Conservation (phyloP, 2,797 vertebrate species). For the Bovichtus diacanthus region DNA sequence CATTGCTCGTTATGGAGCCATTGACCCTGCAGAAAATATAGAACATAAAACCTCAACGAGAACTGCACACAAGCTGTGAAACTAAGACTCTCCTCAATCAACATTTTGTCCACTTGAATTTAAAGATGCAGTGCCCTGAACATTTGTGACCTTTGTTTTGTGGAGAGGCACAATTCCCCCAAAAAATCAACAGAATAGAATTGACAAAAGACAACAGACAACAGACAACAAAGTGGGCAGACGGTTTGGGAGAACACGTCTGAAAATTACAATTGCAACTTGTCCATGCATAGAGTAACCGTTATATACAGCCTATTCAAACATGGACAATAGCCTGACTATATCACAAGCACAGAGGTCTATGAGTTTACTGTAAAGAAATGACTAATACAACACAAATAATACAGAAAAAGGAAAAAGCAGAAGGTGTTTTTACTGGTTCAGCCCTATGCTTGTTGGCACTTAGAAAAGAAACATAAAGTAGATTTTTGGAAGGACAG, state of each 20-base stretch:
- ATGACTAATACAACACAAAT: neutral
- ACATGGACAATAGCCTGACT: neutral
- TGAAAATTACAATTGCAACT: neutral
- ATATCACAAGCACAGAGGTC: neutral
- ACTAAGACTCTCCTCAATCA: neutral
- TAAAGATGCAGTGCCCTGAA: neutral
- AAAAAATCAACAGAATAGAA: neutral
- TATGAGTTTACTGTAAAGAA: neutral
- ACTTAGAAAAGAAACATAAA: neutral
- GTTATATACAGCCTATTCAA: neutral
- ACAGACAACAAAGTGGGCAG: neutral
- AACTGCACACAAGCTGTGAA: neutral
- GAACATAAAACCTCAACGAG: neutral
- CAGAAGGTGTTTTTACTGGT: neutral
- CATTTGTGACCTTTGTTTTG: neutral
- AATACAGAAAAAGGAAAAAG: neutral
- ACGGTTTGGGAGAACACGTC: neutral
- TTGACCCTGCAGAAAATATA: constrained; percentile 86
- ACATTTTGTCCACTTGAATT: neutral
- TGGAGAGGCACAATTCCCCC: neutral
- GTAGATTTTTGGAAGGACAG: neutral
- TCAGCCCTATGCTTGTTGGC: neutral
- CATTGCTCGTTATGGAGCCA: constrained; percentile 89
- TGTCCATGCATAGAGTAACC: neutral
- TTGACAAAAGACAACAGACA: neutral